phyloP scores from a whole-genome alignment of 92 coral and sea anemone species.

The Metridium senile region DNA sequence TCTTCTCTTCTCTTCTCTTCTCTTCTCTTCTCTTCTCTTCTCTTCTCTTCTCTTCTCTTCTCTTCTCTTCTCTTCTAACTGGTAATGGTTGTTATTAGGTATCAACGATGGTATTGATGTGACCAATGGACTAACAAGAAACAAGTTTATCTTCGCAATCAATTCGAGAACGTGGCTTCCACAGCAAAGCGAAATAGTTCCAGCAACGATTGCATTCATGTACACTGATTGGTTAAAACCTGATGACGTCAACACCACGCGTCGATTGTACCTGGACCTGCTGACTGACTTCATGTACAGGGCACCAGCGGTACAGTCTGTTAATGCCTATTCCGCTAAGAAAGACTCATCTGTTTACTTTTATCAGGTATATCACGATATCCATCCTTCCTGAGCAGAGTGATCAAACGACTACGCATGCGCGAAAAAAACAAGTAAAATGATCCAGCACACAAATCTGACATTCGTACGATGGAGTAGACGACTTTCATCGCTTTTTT shows the following conservation, averaged over 20 bases:
- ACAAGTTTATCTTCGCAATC: conserved; percentile 26
- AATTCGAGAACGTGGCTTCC: conserved; percentile 50
- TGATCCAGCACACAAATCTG: no score
- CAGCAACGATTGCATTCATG: conserved; percentile 41
- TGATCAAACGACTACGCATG: no score
- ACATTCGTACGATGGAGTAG: no score
- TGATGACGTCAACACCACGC: conserved; percentile 38
- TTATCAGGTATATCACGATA: conserved; percentile 66
- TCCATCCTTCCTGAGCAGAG: no score
- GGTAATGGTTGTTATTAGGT: no score
- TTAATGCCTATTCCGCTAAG: conserved; percentile 49
- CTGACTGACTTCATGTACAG: conserved; percentile 57
- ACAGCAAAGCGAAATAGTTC: conserved; percentile 36
- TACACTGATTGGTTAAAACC: conserved; percentile 63
- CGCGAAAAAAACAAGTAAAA: no score
- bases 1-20: no score
- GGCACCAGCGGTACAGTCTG: conserved; percentile 62
- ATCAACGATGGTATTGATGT: conserved; percentile 37
- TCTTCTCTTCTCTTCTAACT: no score
- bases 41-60: no score
- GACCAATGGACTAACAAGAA: conserved; percentile 35
- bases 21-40: no score
- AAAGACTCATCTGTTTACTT: conserved; percentile 47
- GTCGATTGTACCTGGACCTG: conserved; percentile 52
- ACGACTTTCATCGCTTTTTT: no score